Conservation (phyloP, 2,888 invertebrate species). For the Podabrus alpinus region DNA sequence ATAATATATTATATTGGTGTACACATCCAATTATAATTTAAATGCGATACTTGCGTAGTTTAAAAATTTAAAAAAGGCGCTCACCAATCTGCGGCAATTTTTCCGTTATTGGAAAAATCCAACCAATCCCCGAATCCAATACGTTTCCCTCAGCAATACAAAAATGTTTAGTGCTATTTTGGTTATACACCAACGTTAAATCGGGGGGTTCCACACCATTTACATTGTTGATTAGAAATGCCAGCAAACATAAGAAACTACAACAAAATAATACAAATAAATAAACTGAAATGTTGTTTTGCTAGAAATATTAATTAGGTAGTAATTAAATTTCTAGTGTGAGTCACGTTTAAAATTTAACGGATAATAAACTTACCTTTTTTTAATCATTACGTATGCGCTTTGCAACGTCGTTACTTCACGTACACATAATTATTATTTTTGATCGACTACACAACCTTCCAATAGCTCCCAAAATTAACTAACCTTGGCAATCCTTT, state of each 20-base stretch:
- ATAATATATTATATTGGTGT: not conserved
- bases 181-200: slow-evolving; percentile 47
- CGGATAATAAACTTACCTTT: not conserved
- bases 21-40: too few species aligned
- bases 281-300: not conserved
- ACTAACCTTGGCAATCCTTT: slow-evolving; percentile 17
- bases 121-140: slow-evolving; percentile 47
- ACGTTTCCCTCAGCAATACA: slow-evolving; percentile 49
- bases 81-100: slow-evolving; percentile 44
- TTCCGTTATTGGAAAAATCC: slow-evolving; percentile 48
- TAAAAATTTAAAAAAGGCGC: slow-evolving; percentile 18
- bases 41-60: not conserved
- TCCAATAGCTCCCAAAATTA: not conserved
- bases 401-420: not conserved
- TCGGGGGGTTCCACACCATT: slow-evolving; percentile 28
- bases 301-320: not conserved
- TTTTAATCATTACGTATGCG: not conserved
- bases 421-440: slow-evolving; percentile 3
- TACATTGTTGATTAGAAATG: slow-evolving; percentile 1
- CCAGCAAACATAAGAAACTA: not conserved
- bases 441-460: not conserved
- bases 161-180: slow-evolving; percentile 39
- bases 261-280: not conserved
- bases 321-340: not conserved
- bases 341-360: not conserved